Evolutionary conservation across 2,113 vertebrate species (phyloP).

Genomic region (Callithrix jacchus): DNA sequence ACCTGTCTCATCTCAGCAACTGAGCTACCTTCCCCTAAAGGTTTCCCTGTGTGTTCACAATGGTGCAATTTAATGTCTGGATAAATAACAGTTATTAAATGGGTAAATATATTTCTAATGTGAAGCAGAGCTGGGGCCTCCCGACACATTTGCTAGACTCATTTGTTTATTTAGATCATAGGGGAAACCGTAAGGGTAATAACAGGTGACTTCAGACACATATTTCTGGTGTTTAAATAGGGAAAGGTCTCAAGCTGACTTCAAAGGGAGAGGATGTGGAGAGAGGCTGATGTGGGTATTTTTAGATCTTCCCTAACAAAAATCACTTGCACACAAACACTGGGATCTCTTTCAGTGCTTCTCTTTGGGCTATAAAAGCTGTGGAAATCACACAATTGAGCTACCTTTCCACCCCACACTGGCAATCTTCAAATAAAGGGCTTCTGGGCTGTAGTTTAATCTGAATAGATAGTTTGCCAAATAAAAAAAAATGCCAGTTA

Average conservation of each 20-base stretch:
- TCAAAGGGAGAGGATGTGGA: background rate
- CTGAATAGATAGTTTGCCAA: constrained; percentile 63
- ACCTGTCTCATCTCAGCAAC: constrained; percentile 61
- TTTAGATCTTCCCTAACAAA: constrained; percentile 68
- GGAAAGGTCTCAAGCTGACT: background rate
- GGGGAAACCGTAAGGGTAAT: constrained; percentile 7
- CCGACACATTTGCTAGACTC: background rate
- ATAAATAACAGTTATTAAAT: constrained; percentile 76
- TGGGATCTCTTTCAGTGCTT: constrained; percentile 38
- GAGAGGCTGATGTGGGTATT: constrained; percentile 14
- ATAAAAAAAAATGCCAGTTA: constrained; percentile 54
- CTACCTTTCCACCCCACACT: constrained; percentile 40
- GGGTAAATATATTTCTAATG: constrained; percentile 53
- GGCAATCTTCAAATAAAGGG: constrained; percentile 55
- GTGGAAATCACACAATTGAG: constrained; percentile 52
- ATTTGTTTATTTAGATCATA: constrained; percentile 57
- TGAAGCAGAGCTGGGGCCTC: background rate
- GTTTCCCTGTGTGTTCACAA: constrained; percentile 62
- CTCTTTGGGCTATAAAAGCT: constrained; percentile 57
- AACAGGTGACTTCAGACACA: background rate
- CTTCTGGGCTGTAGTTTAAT: constrained; percentile 65
- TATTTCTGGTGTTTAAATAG: constrained; percentile 43
- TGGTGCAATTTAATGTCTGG: constrained; percentile 62
- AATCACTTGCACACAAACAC: constrained; percentile 25
- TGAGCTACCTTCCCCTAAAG: constrained; percentile 36